These are phyloP conservation scores for Leuciscus idus DNA, from an alignment of 2,113 vertebrate genomes.

Conservation along the genomic window DNA sequence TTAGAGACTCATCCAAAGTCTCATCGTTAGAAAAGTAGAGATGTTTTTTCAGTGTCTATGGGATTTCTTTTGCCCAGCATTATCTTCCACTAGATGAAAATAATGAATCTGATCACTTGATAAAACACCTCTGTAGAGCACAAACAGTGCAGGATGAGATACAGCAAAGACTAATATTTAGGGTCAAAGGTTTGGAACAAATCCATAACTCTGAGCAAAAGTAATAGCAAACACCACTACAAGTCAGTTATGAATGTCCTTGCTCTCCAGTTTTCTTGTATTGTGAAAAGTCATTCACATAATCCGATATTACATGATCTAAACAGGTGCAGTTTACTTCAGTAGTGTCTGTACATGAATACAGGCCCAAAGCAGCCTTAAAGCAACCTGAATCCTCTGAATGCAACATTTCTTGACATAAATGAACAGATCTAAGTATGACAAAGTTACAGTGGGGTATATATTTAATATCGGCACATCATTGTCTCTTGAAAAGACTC, in stretches of 20 bases:
- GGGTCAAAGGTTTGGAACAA: conserved; percentile 2
- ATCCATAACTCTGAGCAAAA: background rate
- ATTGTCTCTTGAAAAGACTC: background rate
- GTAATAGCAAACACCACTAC: background rate
- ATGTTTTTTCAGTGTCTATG: background rate
- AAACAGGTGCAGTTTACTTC: background rate
- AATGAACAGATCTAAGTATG: background rate
- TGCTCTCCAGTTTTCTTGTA: background rate
- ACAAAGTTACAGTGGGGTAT: background rate
- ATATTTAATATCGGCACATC: background rate
- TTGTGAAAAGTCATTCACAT: background rate
- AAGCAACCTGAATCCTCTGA: background rate
- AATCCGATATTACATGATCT: background rate
- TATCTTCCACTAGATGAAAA: background rate
- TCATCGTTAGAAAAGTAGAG: background rate
- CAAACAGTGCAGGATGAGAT: background rate
- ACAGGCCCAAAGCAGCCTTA: background rate
- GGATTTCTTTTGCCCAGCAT: background rate
- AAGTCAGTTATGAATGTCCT: background rate
- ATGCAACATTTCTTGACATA: conserved; percentile 3
- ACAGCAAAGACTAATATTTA: background rate
- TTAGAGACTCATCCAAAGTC: background rate
- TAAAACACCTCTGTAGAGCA: background rate
- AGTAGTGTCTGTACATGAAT: background rate
- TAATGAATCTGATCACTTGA: background rate